These are phyloP conservation scores for Epinephelus cyanopodus DNA, from an alignment of 2,113 vertebrate species.

Conservation along the genomic window DNA sequence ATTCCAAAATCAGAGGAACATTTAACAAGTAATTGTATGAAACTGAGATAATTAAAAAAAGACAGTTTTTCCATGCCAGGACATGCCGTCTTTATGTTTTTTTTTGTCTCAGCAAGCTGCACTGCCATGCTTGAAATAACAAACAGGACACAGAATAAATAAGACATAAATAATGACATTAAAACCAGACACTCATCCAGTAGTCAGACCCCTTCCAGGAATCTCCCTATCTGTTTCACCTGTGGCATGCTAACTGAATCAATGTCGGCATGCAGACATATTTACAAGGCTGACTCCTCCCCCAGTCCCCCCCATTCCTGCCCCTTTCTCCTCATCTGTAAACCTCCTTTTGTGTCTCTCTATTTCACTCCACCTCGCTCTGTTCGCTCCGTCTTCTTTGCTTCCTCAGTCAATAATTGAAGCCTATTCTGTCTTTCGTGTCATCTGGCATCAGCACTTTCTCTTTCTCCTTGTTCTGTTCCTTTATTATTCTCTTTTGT, in stretches of 20 bases:
- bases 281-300: constrained; percentile 76
- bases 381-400: neutral
- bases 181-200: neutral
- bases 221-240: constrained; percentile 85
- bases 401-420: neutral
- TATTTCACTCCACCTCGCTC: neutral
- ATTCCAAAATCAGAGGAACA: neutral
- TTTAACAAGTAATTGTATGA: no score
- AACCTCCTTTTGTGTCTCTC: neutral
- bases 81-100: no score
- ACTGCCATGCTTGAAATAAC: neutral
- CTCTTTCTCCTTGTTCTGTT: neutral
- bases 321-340: constrained; percentile 6
- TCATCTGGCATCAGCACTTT: neutral
- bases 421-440: neutral
- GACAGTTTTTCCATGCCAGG: no score
- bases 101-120: neutral
- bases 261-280: constrained; percentile 85
- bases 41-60: no score
- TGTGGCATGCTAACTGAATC: constrained; percentile 87
- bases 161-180: neutral
- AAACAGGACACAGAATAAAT: neutral
- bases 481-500: neutral
- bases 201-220: constrained; percentile 84
- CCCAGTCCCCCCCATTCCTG: neutral